These are phyloP conservation scores for Myathropa florea DNA, from an alignment of 2,888 invertebrate species.

Conservation along the genomic window DNA sequence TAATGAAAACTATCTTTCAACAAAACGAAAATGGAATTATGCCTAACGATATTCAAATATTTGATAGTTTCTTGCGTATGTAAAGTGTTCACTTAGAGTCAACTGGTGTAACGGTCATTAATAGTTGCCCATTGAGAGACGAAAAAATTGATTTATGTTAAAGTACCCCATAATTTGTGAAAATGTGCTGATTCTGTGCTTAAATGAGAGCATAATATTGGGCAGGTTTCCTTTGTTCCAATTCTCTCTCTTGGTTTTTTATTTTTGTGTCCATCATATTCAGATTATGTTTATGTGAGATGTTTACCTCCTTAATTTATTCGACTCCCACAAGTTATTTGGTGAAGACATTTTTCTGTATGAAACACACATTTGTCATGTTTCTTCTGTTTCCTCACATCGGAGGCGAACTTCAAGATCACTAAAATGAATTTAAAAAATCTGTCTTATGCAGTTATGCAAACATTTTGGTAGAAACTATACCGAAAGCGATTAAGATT, in stretches of 20 bases:
- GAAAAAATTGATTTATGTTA: too few relatives aligned
- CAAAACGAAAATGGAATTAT: too few relatives aligned
- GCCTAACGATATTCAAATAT: too few relatives aligned
- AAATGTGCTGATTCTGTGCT: too few relatives aligned
- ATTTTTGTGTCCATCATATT: slow-evolving; percentile 4
- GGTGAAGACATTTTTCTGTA: slow-evolving; percentile 1
- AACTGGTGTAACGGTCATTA: too few relatives aligned
- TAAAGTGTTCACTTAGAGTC: too few relatives aligned
- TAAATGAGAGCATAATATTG: not conserved
- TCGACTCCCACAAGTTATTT: not conserved
- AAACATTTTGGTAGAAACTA: not conserved
- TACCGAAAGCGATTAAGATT: not conserved
- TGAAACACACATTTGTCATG: not conserved
- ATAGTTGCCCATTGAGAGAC: too few relatives aligned
- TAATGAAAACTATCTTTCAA: too few relatives aligned
- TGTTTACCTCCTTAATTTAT: not conserved
- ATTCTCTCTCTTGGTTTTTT: not conserved
- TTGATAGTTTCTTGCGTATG: too few relatives aligned
- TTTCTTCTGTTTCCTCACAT: slow-evolving; percentile 15
- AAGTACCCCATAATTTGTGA: too few relatives aligned
- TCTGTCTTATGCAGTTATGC: not conserved
- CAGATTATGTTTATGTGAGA: slow-evolving; percentile 6
- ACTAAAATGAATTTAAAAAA: not conserved
- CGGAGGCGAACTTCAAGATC: not conserved
- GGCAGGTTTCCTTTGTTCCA: not conserved